Conservation (phyloP, 1,140 invertebrate genomes). For the Drosophila pachea region DNA sequence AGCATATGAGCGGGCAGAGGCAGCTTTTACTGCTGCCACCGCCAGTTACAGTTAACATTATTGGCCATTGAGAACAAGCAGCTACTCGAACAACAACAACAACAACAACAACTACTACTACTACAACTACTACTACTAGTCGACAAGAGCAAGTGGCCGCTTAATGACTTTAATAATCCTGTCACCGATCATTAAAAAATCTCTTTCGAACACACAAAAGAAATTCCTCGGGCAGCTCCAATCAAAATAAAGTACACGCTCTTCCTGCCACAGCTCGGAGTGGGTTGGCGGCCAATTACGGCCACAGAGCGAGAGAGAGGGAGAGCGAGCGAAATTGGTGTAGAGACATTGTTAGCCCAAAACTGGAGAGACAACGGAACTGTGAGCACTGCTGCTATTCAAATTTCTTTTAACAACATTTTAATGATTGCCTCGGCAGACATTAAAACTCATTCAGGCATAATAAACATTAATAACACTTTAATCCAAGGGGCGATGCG, state of each 20-base stretch:
- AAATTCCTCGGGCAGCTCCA: conserved; percentile 76
- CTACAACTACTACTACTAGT: background rate
- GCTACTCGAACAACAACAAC: conserved; percentile 13
- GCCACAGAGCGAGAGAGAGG: conserved; percentile 2
- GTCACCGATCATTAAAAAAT: conserved; percentile 78
- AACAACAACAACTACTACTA: conserved; percentile 11
- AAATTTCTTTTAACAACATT: conserved; percentile 78
- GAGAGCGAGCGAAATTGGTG: too few species aligned
- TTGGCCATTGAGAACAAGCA: conserved; percentile 45
- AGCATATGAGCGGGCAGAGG: conserved; percentile 35
- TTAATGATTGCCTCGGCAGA: conserved; percentile 77
- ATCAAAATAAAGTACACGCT: conserved; percentile 76
- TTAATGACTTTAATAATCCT: conserved; percentile 78
- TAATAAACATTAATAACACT: conserved; percentile 78
- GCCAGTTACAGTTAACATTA: conserved; percentile 73
- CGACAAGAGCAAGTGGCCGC: conserved; percentile 47
- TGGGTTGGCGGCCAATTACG: conserved; percentile 35
- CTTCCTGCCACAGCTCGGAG: conserved; percentile 53
- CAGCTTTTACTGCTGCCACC: conserved; percentile 58
- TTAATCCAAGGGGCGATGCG: conserved; percentile 55
- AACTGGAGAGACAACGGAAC: background rate
- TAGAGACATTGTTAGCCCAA: conserved; percentile 41
- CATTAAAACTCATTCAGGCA: conserved; percentile 77
- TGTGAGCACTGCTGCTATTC: conserved; percentile 56
- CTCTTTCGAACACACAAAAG: conserved; percentile 71